Base-by-base conservation (phyloP, 2,888 invertebrate species). In the Melipona bicolor region DNA sequence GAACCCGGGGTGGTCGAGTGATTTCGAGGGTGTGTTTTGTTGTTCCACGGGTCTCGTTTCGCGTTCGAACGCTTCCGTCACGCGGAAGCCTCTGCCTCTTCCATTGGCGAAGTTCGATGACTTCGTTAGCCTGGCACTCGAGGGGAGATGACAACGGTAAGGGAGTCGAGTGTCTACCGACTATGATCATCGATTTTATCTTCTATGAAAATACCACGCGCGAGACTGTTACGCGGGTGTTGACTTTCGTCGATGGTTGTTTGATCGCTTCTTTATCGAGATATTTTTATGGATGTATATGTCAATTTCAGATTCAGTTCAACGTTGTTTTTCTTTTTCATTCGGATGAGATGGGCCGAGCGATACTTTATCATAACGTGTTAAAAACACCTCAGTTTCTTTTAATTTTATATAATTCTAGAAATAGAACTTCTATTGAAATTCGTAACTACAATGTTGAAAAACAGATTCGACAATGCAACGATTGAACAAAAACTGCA, bases 51-150 rank as follows among this genome's bases (percentile, higher is more conserved):
- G 61, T 70, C 79, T 61, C 61, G 61, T 61, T 79, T 78, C 72
- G 84, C 32, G 61, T 36, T 81, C 72, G 68, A 84, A 74, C 59
- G 80, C 64, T 83, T 24, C 59, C 67, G 36, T 56, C 81, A 68
- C 81, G 76, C 54, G 80, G 68, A 43, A 43, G 43, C 43, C 43
- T 43, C 43, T 59, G 24, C 54, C 72, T 73, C 75, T 69, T 71
- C 61, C 74, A 24, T 13, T 13, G 65, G 69, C 56, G 69, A 78
- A 64, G 71, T 56, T 54, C 70, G 43, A 61, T 67, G 84, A 80
- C 76, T 82, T 83, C 84, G 83, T 80, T 77, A 77, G 76, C 50
- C 49, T 24, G 72, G 32, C 49, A 50, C 32, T 43, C 62, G 21
- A 59, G 36, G 50, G 43, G 56, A 74, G 54, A 77, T 64, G 79